Base-by-base conservation (phyloP, 2,888 invertebrate species). In the Agrotis exclamationis region DNA sequence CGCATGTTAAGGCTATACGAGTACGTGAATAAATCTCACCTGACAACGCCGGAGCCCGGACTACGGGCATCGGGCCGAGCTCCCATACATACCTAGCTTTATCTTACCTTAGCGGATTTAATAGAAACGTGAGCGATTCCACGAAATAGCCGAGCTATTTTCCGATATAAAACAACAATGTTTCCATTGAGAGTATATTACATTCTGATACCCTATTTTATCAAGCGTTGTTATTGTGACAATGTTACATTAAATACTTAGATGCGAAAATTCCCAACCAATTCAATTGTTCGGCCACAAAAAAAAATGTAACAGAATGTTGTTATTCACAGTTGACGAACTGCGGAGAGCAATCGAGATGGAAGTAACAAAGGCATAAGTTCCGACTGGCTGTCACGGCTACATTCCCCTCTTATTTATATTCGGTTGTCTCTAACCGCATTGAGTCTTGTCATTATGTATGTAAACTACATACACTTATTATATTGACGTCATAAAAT, bases 11-110 rank as follows among this genome's bases (percentile, higher is more conserved):
- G 86, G 85, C 86, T 88, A 82, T 87, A 87, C 90, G 92, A 90
- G 92, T 87, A 87, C 90, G 92, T 90, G 92, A 89, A 93, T 93
- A 94, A 94, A 94, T 95, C 92, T 92, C 86, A 91, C 91, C 91
- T 90, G 93, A 92, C 93, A 92, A 90, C 91, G 65, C 70, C 76
- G 73, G 44, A 47, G 60, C 39, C 59, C 59, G 70, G 59, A 77
- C 24, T 54, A 51, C 73, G 44, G 48, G 50, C 45, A 45, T 33
- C 63, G 79, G 72, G 73, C 71, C 77, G 62, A 80, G 60, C 78
- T 74, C 74, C 77, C 62, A 74, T 79, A 82, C 77, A 82, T 70
- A 83, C 58, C 70, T 48, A 69, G 51, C 66, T 79, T 79, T 82
- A 81, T 84, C 81, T 75, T 77, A 81, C 74, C 70, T 82, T 82